Percentiles rank a stretch among this genome's conserved stretches.
Evolutionary conservation across 2,797 vertebrate species (phyloP).

Genomic region (Sebastes paucispinis): DNA sequence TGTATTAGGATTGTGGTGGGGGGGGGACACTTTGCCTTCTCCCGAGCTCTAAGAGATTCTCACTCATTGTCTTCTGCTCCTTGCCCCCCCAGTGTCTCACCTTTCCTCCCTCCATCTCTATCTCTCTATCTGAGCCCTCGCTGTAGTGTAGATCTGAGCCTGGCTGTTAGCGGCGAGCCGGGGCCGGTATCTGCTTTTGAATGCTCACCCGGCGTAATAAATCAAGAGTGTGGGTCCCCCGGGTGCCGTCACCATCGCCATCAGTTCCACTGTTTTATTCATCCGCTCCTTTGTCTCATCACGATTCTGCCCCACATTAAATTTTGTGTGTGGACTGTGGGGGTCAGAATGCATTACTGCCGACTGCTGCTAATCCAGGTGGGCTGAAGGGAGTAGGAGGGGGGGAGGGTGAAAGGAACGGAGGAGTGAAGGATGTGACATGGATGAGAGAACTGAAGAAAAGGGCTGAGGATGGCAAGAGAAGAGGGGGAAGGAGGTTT

Average conservation of each 20-base stretch:
- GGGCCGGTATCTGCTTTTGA: conserved; percentile 61
- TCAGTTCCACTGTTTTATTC: conserved; percentile 79
- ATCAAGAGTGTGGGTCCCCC: conserved; percentile 69
- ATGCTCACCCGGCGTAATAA: conserved; percentile 67
- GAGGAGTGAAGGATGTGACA: conserved; percentile 44
- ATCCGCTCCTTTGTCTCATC: conserved; percentile 72
- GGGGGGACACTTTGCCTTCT: background rate
- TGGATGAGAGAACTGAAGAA: conserved; percentile 39
- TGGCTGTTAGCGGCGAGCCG: conserved; percentile 52
- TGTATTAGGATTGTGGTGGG: background rate
- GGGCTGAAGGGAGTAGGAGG: conserved; percentile 38
- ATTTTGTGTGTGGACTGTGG: conserved; percentile 51
- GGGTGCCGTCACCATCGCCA: conserved; percentile 66
- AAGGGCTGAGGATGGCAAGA: conserved; percentile 12
- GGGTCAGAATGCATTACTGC: conserved; percentile 61
- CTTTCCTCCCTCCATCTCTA: background rate
- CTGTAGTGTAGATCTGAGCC: conserved; percentile 49
- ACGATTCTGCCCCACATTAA: conserved; percentile 63
- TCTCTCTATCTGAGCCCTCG: conserved; percentile 11
- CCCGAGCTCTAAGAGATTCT: background rate
- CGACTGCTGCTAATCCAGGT: conserved; percentile 59
- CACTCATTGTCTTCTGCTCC: conserved; percentile 15
- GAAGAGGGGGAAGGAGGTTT: background rate
- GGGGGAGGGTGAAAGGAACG: conserved; percentile 35
- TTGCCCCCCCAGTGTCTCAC: conserved; percentile 1